Evolutionary conservation across 2,797 vertebrate species (phyloP), one percentile per base, ranked within the genome.

Genomic region (Rhinophrynus dorsalis): DNA sequence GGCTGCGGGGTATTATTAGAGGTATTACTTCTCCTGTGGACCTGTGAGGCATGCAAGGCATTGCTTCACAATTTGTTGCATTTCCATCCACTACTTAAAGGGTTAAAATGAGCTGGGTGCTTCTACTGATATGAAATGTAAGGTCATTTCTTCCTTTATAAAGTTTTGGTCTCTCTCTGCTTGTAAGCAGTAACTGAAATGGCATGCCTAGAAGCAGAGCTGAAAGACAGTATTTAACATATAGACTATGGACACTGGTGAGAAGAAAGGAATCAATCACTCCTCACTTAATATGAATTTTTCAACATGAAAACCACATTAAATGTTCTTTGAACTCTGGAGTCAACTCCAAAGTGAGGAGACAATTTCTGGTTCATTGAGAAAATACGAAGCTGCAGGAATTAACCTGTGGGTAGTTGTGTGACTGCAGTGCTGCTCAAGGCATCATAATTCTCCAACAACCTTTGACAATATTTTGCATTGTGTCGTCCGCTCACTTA

Each of bases 401-500:
- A 0, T 68, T 67, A 68, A 44, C 8, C 2, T 60, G 69, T 18
- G 45, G 54, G 11, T 32, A 75, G 62, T 24, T 48, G 27, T 48
- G 27, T 1, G 15, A 6, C 37, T 6, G 5, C 2, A 56, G 26
- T 1, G 9, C 68, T 20, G 79, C 74, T 9, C 10, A 48, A 65
- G 30, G 63, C 71, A 66, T 21, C 18, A n/a, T 11, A 67, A 24
- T 65, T 77, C 57, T 74, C 24, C 48, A 74, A 58, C 70, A 73
- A 62, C 32, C 67, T 55, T 58, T 60, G 9, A 74, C 3, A 69
- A 74, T 18, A 38, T 12, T 58, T 58, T 69, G 18, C 52, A 37
- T 57, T 54, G 6, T 42, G 60, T 75, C 66, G 51, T 75, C 35
- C 15, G 11, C 6, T n/a, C n/a, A 29, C 55, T 71, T 74, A 63